Evolutionary conservation across 2,888 invertebrate genomes (phyloP).

Genomic region (Gerris lacustris): DNA sequence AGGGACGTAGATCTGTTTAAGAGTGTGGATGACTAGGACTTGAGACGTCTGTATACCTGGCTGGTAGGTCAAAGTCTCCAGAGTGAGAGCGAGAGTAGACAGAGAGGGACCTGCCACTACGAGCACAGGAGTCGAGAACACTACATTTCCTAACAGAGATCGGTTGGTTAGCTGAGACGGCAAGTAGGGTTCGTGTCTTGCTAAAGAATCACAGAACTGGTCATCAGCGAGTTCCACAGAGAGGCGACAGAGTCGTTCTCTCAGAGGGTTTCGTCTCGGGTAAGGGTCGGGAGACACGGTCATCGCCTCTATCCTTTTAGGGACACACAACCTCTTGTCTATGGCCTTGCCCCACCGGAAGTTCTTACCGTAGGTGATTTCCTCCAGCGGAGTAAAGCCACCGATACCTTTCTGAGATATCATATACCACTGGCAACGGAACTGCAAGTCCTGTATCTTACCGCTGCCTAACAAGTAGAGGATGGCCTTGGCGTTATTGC

Average conservation of each 20-base stretch:
- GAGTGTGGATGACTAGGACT: slow-evolving; percentile 31
- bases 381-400: slow-evolving; percentile 42
- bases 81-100: slow-evolving; percentile 25
- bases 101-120: slow-evolving; percentile 29
- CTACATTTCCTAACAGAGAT: slow-evolving; percentile 31
- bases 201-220: slow-evolving; percentile 26
- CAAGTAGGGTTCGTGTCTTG: slow-evolving; percentile 27
- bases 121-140: slow-evolving; percentile 33
- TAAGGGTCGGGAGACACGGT: slow-evolving; percentile 36
- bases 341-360: slow-evolving; percentile 34
- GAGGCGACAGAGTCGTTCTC: slow-evolving; percentile 37
- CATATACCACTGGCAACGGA: slow-evolving; percentile 44
- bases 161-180: slow-evolving; percentile 32
- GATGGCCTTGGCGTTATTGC: slow-evolving; percentile 39
- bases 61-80: slow-evolving; percentile 39
- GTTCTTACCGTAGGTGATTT: slow-evolving; percentile 34
- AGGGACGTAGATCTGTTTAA: slow-evolving; percentile 25
- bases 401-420: slow-evolving; percentile 41
- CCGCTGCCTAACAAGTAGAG: slow-evolving; percentile 43
- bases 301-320: slow-evolving; percentile 35
- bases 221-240: slow-evolving; percentile 24
- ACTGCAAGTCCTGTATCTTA: slow-evolving; percentile 43
- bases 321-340: slow-evolving; percentile 40
- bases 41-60: slow-evolving; percentile 40
- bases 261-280: slow-evolving; percentile 36